These are phyloP conservation scores for Choloepus hoffmanni DNA, from an alignment of 2,113 vertebrate genomes.

Conservation along the genomic window DNA sequence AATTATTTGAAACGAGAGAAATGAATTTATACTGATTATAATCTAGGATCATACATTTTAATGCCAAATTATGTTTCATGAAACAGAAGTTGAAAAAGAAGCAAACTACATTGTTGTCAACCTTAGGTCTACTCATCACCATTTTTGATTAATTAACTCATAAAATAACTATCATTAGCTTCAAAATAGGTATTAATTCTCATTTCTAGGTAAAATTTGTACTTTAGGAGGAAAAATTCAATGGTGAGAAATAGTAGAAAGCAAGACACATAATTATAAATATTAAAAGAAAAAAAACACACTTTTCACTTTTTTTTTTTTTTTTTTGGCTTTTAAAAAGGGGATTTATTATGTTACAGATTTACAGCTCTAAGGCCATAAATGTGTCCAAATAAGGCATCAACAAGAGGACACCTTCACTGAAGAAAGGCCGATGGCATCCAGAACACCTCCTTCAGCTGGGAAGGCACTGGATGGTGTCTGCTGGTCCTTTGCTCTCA, in stretches of 20 bases:
- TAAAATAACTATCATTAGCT: conserved; percentile 43
- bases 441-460: too few species aligned
- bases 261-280: not conserved
- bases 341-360: too few species aligned
- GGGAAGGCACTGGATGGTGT: too few species aligned
- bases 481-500: too few species aligned
- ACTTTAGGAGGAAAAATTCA: conserved; percentile 12
- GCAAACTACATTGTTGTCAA: not conserved
- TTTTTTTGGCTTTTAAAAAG: too few species aligned
- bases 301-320: conserved; percentile 2
- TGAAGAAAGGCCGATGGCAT: too few species aligned
- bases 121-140: not conserved
- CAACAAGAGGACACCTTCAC: too few species aligned
- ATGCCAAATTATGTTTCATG: conserved; percentile 16
- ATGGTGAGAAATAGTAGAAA: conserved; percentile 14
- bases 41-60: not conserved
- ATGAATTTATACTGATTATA: conserved; percentile 32
- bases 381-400: too few species aligned
- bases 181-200: conserved; percentile 42
- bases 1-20: conserved; percentile 44
- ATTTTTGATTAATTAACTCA: conserved; percentile 50
- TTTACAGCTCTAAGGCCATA: too few species aligned
- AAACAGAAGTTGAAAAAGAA: conserved; percentile 37
- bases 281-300: conserved; percentile 28
- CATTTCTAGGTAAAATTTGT: conserved; percentile 26